A percentile compares a stretch with the other conserved stretches of the same genome.
Conservation (phyloP, 2,113 vertebrate species). For the Crotalus tigris region DNA sequence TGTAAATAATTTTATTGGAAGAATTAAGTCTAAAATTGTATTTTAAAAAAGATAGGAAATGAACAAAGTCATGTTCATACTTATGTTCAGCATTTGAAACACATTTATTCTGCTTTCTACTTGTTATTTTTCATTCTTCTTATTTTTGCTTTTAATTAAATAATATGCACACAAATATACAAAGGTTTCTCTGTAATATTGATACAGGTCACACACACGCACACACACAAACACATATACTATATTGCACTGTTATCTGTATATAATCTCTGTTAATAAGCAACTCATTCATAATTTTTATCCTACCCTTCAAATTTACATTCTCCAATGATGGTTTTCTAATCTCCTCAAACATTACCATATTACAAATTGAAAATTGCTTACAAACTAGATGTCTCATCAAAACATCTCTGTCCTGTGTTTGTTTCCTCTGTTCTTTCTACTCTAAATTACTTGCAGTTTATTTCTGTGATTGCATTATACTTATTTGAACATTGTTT, state of each 20-base stretch:
- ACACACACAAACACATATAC: background rate
- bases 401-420: background rate
- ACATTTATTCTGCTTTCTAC: background rate
- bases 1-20: background rate
- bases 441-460: background rate
- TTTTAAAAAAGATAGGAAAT: background rate
- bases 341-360: background rate
- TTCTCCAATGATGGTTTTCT: background rate
- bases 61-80: background rate
- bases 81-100: background rate
- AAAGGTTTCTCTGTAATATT: background rate
- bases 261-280: background rate
- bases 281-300: background rate
- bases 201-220: background rate
- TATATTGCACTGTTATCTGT: background rate
- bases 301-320: background rate
- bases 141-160: background rate
- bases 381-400: background rate
- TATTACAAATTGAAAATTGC: background rate
- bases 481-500: background rate
- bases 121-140: background rate
- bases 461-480: background rate
- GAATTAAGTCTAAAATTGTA: background rate
- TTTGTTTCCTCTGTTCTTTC: background rate
- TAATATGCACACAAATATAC: background rate